Conservation (phyloP, 2,888 invertebrate genomes). For the Ornithoptera alexandrae region DNA sequence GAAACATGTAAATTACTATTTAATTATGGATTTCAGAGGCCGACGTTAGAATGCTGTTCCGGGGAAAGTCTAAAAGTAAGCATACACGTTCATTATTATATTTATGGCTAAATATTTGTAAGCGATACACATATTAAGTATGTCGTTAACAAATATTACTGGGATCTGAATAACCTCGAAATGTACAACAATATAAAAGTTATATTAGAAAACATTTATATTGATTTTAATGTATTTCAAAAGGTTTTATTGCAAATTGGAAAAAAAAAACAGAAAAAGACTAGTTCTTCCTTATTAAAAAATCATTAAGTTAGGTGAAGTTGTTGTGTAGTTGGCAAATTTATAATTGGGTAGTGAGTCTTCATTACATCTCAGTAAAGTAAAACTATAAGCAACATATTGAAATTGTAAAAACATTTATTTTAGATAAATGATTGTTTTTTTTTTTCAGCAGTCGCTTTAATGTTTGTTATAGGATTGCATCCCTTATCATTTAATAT, state of each 20-base stretch:
- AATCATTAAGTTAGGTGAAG: too few relatives aligned
- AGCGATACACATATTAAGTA: not conserved
- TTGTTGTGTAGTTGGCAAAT: too few relatives aligned
- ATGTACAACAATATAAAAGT: too few relatives aligned
- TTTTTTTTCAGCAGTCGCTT: not conserved
- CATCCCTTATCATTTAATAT: constrained; percentile 9
- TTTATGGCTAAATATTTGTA: not conserved
- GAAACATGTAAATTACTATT: constrained; percentile 66
- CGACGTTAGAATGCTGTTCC: constrained; percentile 41
- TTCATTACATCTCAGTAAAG: too few relatives aligned
- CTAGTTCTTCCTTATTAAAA: too few relatives aligned
- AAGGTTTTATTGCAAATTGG: too few relatives aligned
- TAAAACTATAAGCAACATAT: too few relatives aligned
- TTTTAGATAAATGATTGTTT: not conserved
- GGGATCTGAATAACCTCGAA: too few relatives aligned
- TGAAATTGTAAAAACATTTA: not conserved
- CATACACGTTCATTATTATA: not conserved
- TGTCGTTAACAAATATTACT: not conserved
- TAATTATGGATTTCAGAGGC: constrained; percentile 59
- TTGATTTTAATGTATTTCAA: too few relatives aligned
- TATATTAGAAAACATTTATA: too few relatives aligned
- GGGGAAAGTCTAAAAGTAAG: constrained; percentile 29
- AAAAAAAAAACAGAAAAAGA: too few relatives aligned
- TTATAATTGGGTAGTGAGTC: too few relatives aligned
- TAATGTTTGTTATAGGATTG: constrained; percentile 4